Evolutionary conservation across 2,888 invertebrate species (phyloP), one percentile per base, ranked within the genome.

Genomic region (Atrina japonica): DNA sequence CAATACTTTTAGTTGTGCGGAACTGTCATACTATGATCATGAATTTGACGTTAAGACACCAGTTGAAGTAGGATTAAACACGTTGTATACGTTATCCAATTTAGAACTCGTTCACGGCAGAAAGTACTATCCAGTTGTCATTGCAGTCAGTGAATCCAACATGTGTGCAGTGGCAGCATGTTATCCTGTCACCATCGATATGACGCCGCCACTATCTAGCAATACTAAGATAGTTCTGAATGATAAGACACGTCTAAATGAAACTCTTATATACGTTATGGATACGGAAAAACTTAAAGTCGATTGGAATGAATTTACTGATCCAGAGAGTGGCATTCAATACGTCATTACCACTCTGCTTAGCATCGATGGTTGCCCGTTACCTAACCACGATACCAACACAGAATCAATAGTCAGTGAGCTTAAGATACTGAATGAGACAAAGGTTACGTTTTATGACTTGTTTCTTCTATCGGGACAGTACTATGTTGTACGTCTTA

Each of bases 311-410:
- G 40, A 52, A 18, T 50, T 73, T 23, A 9, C 6, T 0, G 75
- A 75, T 30, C 52, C 43, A 6, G 72, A 75, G 23, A 66, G 66
- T 43, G 70, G 55, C 23, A 65, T 75, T 25, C 2, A 21, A 14
- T 43, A 21, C 21, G 18, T 25, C 35, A 40, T 41, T 18, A 58
- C 69, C 5, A 27, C 35, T 7, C 41, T 75, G 11, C 21, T 43
- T 35, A 55, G 43, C 52, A 68, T 55, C 40, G 21, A 25, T 6
- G 25, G 21, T 16, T 71, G 75, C 45, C 61, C 61, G 21, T 11
- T 5, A 29, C 25, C 14, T 35, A 52, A 25, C 9, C 25, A 23
- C 25, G 35, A 23, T 1, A 47, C 9, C 29, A 29, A 14, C 18
- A 18, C 25, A 9, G 18, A 56, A 6, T 21, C 21, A 47, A 16